Base-by-base conservation (phyloP, 2,113 vertebrate genomes). In the Gopherus evgoodei region DNA sequence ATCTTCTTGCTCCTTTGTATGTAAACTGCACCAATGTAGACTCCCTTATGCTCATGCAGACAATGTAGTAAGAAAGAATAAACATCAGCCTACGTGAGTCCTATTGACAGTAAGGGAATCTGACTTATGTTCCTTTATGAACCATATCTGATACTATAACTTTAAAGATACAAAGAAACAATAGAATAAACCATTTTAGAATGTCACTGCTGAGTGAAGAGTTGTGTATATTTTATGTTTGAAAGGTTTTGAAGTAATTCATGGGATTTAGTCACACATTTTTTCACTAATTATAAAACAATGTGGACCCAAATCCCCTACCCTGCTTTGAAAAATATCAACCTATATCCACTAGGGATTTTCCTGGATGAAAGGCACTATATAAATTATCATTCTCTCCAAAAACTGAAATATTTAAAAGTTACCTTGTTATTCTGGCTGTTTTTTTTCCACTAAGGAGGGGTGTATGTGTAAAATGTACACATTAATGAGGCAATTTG, bases 21-120 rank as follows among this genome's bases (percentile, higher is more conserved):
- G 52, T 19, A 96, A 93, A 96, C 80, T 89, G 72, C 84, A 92
- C 44, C 78, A 90, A 86, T 96, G 93, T 96, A 94, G 91, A 96
- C 53, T 91, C 87, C 83, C 84, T 94, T 81, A 94, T 88, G 93
- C 90, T 89, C 94, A 94, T 42, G 90, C 83, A 95, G 75, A 96
- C 93, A 96, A 90, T 84, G 50, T 47, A 94, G 21, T 44, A 93
- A 94, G 94, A 94, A 62, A 95, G 95, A 95, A 87, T 88, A 90
- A 93, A 83, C 16, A 35, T 89, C 94, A 89, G 85, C 86, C 90
- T 94, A 88, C 90, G 93, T 59, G 35, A 91, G 42, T 78, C 35
- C 87, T 84, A 92, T 52, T n/a, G 83, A 96, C 84, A 62, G 93
- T 75, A 25, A 25, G 72, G 24, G 38, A 75, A 75, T 75, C 21